phyloP scores from a whole-genome alignment of 2,113 vertebrate genomes.

The Lycocorax pyrrhopterus region DNA sequence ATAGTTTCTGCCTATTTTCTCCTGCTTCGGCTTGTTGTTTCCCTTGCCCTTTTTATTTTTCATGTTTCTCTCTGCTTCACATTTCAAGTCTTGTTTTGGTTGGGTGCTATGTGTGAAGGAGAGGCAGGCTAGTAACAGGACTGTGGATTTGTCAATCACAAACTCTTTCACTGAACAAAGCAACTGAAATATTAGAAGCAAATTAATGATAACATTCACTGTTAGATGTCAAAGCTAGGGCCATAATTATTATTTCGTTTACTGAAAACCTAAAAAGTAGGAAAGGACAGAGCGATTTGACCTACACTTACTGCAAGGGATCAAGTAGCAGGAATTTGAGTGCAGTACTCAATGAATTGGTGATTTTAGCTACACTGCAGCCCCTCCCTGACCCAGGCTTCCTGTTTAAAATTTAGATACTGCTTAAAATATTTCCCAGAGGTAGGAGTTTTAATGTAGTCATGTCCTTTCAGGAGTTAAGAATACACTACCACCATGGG shows the following conservation, averaged over 20 bases:
- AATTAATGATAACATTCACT: conserved; percentile 32
- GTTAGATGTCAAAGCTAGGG: not conserved
- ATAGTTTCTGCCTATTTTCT: not conserved
- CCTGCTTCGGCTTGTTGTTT: not conserved
- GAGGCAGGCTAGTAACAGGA: not conserved
- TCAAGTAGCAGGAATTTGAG: not conserved
- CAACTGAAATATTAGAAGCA: conserved; percentile 54
- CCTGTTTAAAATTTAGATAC: conserved; percentile 3
- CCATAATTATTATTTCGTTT: not conserved
- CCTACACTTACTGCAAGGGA: not conserved
- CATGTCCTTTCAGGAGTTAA: not conserved
- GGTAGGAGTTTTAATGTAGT: not conserved
- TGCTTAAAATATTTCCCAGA: not conserved
- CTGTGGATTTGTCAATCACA: not conserved
- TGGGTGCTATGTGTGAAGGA: not conserved
- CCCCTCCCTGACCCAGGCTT: not conserved
- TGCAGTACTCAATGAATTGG: not conserved
- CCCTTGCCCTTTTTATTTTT: not conserved
- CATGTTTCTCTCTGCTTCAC: not conserved
- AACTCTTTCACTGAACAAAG: conserved; percentile 5
- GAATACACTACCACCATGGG: not conserved
- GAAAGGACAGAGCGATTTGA: not conserved
- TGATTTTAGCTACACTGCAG: not conserved
- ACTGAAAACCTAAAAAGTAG: not conserved
- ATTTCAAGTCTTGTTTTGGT: not conserved